These are phyloP conservation scores for Hypselothyrea guttata DNA, from an alignment of 2,888 invertebrate genomes.

Conservation along the genomic window DNA sequence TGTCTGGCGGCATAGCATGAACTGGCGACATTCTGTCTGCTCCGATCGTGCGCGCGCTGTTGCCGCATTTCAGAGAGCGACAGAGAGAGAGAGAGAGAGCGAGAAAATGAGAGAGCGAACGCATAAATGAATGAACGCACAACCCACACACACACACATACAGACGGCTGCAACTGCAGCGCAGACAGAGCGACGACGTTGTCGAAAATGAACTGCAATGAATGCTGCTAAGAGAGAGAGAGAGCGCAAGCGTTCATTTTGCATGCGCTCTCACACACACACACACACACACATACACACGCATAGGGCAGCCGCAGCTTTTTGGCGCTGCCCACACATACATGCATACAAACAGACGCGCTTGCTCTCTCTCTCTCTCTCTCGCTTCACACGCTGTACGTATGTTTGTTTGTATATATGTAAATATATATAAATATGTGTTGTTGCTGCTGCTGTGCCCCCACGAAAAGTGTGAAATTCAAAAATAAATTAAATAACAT, in stretches of 20 bases:
- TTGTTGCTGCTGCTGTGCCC: too few species aligned
- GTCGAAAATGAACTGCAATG: slow-evolving; percentile 43
- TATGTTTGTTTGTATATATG: slow-evolving; percentile 14
- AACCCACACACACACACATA: slow-evolving; percentile 30
- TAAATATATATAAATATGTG: too few species aligned
- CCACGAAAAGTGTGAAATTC: slow-evolving; percentile 70
- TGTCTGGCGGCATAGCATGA: slow-evolving; percentile 89
- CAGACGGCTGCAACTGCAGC: slow-evolving; percentile 33
- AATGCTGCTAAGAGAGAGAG: slow-evolving; percentile 26
- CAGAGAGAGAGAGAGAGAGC: too few species aligned
- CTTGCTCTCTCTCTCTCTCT: slow-evolving; percentile 18
- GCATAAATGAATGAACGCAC: slow-evolving; percentile 41
- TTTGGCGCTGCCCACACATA: slow-evolving; percentile 40
- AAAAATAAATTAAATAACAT: slow-evolving; percentile 77
- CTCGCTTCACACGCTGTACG: slow-evolving; percentile 4
- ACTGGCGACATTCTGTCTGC: slow-evolving; percentile 98
- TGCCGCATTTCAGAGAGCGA: slow-evolving; percentile 84
- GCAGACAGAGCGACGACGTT: slow-evolving; percentile 57
- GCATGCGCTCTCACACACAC: slow-evolving; percentile 50
- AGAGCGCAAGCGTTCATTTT: slow-evolving; percentile 47
- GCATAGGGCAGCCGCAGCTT: slow-evolving; percentile 9
- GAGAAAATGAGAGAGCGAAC: slow-evolving; percentile 37
- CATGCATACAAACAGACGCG: slow-evolving; percentile 4
- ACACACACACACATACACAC: slow-evolving; percentile 6
- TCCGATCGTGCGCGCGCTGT: slow-evolving; percentile 87